phyloP scores from a whole-genome alignment of 2,888 invertebrate species.

The Noctua janthe region DNA sequence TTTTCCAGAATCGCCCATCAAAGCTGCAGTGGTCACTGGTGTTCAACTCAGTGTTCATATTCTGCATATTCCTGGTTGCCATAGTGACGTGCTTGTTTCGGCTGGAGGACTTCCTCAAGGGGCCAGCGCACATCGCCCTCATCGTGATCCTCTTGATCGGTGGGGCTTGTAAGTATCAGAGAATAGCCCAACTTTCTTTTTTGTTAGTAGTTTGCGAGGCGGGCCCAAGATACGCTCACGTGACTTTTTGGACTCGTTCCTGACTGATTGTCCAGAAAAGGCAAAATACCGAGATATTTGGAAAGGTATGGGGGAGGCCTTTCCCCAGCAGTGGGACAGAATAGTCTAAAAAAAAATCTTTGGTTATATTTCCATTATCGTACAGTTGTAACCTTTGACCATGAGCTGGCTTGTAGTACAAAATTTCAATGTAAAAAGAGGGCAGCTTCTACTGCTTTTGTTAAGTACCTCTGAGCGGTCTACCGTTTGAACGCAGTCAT shows the following conservation, averaged over 20 bases:
- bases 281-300: no score
- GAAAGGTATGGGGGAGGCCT: no score
- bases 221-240: no score
- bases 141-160: conserved; percentile 75
- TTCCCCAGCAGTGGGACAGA: no score
- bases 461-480: not conserved
- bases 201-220: no score
- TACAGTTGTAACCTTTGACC: no score
- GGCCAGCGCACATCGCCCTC: conserved; percentile 74
- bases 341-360: no score
- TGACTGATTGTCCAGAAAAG: no score
- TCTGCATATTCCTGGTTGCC: conserved; percentile 85
- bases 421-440: not conserved
- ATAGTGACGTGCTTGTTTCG: conserved; percentile 84
- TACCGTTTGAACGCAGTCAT: not conserved
- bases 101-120: conserved; percentile 70
- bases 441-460: not conserved
- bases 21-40: conserved; percentile 82
- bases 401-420: not conserved
- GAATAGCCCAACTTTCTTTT: not conserved
- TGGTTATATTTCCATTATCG: no score
- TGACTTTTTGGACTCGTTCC: no score
- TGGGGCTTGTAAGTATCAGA: conserved; percentile 76
- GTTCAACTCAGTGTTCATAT: conserved; percentile 86
- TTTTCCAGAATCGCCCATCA: conserved; percentile 81